Evolutionary conservation across 1,140 invertebrate species (phyloP).

Genomic region (Ganaspis sp.): DNA sequence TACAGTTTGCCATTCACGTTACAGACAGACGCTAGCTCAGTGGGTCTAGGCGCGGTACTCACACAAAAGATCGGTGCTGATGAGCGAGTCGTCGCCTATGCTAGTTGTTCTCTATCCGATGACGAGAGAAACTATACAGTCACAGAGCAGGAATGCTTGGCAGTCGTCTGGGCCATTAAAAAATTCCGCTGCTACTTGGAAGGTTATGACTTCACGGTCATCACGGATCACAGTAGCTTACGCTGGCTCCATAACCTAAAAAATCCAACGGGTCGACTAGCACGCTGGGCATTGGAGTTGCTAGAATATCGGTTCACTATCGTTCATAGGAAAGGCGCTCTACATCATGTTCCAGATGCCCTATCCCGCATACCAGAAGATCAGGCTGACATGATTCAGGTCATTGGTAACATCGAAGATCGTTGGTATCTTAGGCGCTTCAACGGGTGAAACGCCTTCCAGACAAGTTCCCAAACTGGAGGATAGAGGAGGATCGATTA

Average conservation of each 20-base stretch:
- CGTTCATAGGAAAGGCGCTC: constrained; percentile 16
- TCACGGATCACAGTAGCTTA: constrained; percentile 25
- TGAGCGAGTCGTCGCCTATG: constrained; percentile 37
- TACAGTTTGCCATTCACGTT: constrained; percentile 59
- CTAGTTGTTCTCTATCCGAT: constrained; percentile 25
- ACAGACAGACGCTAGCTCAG: constrained; percentile 53
- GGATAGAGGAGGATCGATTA: background rate
- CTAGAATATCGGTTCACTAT: constrained; percentile 18
- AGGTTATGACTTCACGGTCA: background rate
- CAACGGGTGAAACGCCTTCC: background rate
- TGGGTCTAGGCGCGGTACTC: constrained; percentile 50
- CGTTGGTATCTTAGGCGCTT: constrained; percentile 9
- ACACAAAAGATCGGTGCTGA: constrained; percentile 36
- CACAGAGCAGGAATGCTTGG: constrained; percentile 46
- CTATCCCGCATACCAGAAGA: too few relatives aligned
- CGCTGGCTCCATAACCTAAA: constrained; percentile 49
- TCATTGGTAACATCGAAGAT: too few relatives aligned
- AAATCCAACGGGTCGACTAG: constrained; percentile 59
- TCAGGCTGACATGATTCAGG: too few relatives aligned
- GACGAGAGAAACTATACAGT: constrained; percentile 42
- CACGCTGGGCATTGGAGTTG: too few relatives aligned
- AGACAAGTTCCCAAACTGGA: background rate
- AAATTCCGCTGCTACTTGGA: constrained; percentile 32
- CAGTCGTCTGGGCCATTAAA: constrained; percentile 25
- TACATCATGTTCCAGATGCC: constrained; percentile 24